These are phyloP conservation scores for Triplophysa yarkandensis DNA, from an alignment of 2,797 vertebrate genomes.

Conservation along the genomic window DNA sequence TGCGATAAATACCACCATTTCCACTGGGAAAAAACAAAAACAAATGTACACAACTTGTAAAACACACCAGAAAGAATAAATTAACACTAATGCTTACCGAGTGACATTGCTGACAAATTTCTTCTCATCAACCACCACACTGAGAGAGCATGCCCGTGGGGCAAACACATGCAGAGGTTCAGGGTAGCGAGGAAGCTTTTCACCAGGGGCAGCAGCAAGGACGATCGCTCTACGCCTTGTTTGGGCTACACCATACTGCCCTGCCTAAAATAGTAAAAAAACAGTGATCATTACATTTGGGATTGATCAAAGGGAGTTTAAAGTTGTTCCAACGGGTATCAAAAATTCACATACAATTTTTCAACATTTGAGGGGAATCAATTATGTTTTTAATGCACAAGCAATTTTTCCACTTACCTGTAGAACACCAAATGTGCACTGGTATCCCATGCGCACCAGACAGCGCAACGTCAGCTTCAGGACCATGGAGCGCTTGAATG, in stretches of 20 bases:
- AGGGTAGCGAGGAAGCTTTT: slow-evolving; percentile 90
- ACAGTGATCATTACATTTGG: no score
- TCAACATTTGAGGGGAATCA: no score
- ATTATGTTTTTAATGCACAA: not conserved
- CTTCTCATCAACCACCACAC: slow-evolving; percentile 92
- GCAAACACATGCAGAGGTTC: slow-evolving; percentile 95
- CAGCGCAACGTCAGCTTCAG: slow-evolving; percentile 93
- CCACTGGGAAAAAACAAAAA: slow-evolving; percentile 70
- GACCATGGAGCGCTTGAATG: slow-evolving; percentile 96
- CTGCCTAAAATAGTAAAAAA: slow-evolving; percentile 75
- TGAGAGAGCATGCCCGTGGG: slow-evolving; percentile 91
- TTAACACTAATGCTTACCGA: slow-evolving; percentile 71
- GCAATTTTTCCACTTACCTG: slow-evolving; percentile 76
- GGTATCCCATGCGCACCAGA: slow-evolving; percentile 96
- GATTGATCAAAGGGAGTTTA: no score
- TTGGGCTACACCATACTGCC: slow-evolving; percentile 94
- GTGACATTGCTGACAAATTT: slow-evolving; percentile 93
- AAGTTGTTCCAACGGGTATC: no score
- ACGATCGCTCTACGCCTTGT: slow-evolving; percentile 92
- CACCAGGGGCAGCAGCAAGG: slow-evolving; percentile 90
- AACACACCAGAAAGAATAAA: not conserved
- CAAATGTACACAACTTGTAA: not conserved
- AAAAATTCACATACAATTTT: no score
- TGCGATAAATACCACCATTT: slow-evolving; percentile 89
- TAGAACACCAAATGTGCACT: slow-evolving; percentile 95